phyloP scores from a whole-genome alignment of 2,113 vertebrate species.

The Neofelis nebulosa region DNA sequence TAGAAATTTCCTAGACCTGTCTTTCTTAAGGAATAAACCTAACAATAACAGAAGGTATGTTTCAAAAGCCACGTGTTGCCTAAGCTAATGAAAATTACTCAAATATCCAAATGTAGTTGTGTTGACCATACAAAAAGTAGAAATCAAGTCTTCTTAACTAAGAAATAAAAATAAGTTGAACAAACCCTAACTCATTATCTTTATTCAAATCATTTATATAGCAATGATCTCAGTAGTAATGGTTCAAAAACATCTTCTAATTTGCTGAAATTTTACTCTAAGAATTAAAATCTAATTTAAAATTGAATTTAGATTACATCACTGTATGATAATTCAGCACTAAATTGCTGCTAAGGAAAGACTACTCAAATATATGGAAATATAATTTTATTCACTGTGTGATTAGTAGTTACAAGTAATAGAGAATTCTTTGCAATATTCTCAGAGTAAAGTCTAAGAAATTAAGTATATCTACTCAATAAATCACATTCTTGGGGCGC shows the following conservation, averaged over 20 bases:
- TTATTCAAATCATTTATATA: conserved; percentile 54
- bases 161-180: conserved; percentile 55
- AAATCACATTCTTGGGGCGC: neutral
- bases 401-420: neutral
- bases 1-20: neutral
- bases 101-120: conserved; percentile 67
- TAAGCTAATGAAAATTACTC: conserved; percentile 56
- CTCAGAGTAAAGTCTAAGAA: neutral
- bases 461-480: neutral
- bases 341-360: neutral
- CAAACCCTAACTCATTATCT: conserved; percentile 12
- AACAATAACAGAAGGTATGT: neutral
- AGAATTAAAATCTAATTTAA: conserved; percentile 58
- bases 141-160: conserved; percentile 62
- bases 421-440: neutral
- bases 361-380: neutral
- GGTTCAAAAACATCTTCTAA: conserved; percentile 43
- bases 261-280: conserved; percentile 59
- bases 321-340: neutral
- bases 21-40: neutral
- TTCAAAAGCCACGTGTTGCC: neutral
- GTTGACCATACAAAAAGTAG: conserved; percentile 40
- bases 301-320: conserved; percentile 36
- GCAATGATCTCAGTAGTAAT: conserved; percentile 64
- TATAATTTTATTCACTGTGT: neutral